Conservation (phyloP, 1,140 invertebrate species). For the Chrysopa pallens region DNA sequence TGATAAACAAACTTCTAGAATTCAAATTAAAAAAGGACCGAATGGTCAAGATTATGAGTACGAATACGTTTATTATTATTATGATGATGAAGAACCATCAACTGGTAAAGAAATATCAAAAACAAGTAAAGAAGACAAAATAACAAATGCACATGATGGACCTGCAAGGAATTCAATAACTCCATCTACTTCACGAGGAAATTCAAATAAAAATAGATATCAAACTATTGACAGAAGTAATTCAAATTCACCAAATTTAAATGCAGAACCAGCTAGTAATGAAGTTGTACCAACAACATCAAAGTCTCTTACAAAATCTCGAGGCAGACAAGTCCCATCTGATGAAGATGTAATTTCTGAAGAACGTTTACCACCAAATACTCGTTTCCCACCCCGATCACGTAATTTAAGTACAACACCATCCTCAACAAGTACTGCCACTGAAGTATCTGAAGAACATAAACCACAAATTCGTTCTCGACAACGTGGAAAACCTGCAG, state of each 20-base stretch:
- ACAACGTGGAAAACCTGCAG: conserved; percentile 25
- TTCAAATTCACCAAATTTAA: conserved; percentile 13
- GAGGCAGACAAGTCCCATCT: conserved; percentile 34
- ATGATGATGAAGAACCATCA: conserved; percentile 45
- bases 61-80: conserved; percentile 82
- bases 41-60: conserved; percentile 82
- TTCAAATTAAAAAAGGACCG: conserved; percentile 73
- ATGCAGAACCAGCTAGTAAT: conserved; percentile 35
- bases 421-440: conserved; percentile 7
- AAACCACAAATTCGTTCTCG: conserved; percentile 16
- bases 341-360: conserved; percentile 32
- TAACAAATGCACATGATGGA: conserved; percentile 35
- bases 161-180: conserved; percentile 28
- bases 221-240: conserved; percentile 30
- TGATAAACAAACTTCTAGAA: conserved; percentile 37
- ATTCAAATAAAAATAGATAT: conserved; percentile 33
- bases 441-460: conserved; percentile 22
- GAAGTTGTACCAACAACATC: conserved; percentile 40
- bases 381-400: conserved; percentile 56
- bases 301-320: conserved; percentile 26
- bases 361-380: conserved; percentile 54
- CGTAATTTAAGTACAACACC: conserved; percentile 32
- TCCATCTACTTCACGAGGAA: conserved; percentile 13
- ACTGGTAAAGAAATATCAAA: background rate
- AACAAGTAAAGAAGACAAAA: background rate